These are phyloP conservation scores for Drosophila neotestacea DNA, from an alignment of 2,888 invertebrate species.

Conservation along the genomic window DNA sequence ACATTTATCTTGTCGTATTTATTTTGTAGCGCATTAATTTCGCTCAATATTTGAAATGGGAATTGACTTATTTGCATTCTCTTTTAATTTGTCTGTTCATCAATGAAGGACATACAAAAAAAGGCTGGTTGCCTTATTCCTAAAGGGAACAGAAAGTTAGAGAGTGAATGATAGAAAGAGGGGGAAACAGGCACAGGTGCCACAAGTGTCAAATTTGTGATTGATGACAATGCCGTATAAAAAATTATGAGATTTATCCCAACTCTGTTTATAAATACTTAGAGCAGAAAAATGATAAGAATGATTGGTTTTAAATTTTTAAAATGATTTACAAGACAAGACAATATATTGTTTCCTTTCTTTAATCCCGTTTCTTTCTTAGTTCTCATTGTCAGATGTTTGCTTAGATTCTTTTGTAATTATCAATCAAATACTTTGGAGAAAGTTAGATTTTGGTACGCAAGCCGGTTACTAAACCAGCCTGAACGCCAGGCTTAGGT, in stretches of 20 bases:
- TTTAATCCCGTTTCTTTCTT: too few species aligned
- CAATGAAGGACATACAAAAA: slow-evolving; percentile 38
- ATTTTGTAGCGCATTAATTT: slow-evolving; percentile 76
- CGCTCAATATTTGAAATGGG: slow-evolving; percentile 63
- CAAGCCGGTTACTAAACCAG: too few species aligned
- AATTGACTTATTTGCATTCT: slow-evolving; percentile 79
- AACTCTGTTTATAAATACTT: slow-evolving; percentile 23
- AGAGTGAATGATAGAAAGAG: too few species aligned
- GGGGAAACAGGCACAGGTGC: slow-evolving; percentile 61
- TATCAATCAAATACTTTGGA: too few species aligned
- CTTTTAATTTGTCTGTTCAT: slow-evolving; percentile 68
- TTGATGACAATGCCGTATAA: slow-evolving; percentile 54
- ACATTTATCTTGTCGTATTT: slow-evolving; percentile 80
- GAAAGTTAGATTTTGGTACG: too few species aligned
- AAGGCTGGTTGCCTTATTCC: slow-evolving; percentile 11
- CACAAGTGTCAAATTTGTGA: slow-evolving; percentile 64
- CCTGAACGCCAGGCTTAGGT: too few species aligned
- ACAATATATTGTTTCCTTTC: too few species aligned
- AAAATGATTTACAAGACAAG: not conserved
- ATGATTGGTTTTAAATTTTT: slow-evolving; percentile 42
- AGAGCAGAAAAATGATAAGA: not conserved
- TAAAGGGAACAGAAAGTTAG: not conserved
- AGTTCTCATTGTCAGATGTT: too few species aligned
- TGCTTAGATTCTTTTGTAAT: too few species aligned
- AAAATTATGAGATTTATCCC: slow-evolving; percentile 61